These are phyloP conservation scores for Lycaon pictus DNA, from an alignment of 2,113 vertebrate genomes.

Conservation along the genomic window DNA sequence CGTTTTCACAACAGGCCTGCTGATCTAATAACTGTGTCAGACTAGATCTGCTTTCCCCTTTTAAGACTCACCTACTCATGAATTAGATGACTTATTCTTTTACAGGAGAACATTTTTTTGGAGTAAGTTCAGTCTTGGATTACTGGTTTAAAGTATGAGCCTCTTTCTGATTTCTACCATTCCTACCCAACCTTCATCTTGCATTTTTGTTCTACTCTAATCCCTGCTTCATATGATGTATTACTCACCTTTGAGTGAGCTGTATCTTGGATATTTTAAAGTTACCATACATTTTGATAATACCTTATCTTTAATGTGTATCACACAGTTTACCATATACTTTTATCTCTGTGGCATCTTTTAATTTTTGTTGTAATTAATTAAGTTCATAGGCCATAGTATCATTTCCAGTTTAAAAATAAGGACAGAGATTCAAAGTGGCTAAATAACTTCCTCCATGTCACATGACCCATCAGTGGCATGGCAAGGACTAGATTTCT, in stretches of 20 bases:
- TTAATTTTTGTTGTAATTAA: conserved; percentile 28
- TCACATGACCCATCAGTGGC: conserved; percentile 35
- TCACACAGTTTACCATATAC: not conserved
- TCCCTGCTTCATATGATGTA: not conserved
- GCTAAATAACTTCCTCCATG: conserved; percentile 28
- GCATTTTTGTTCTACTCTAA: not conserved
- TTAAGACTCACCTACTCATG: not conserved
- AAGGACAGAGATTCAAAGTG: not conserved
- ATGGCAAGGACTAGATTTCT: not conserved
- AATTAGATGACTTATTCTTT: not conserved
- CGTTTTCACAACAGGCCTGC: not conserved
- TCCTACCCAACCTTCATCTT: not conserved
- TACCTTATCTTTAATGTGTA: not conserved
- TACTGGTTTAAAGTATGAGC: not conserved
- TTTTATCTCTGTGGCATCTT: conserved; percentile 28
- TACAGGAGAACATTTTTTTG: not conserved
- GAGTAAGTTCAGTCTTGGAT: not conserved
- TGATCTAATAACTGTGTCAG: not conserved
- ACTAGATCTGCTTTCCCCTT: not conserved
- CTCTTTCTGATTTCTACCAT: not conserved
- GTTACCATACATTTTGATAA: not conserved
- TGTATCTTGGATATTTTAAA: not conserved
- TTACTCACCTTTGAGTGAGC: conserved; percentile 47
- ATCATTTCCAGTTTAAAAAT: conserved; percentile 48
- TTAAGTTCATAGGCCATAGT: not conserved